phyloP scores from a whole-genome alignment of 2,113 vertebrate genomes.

The Morone chrysops region DNA sequence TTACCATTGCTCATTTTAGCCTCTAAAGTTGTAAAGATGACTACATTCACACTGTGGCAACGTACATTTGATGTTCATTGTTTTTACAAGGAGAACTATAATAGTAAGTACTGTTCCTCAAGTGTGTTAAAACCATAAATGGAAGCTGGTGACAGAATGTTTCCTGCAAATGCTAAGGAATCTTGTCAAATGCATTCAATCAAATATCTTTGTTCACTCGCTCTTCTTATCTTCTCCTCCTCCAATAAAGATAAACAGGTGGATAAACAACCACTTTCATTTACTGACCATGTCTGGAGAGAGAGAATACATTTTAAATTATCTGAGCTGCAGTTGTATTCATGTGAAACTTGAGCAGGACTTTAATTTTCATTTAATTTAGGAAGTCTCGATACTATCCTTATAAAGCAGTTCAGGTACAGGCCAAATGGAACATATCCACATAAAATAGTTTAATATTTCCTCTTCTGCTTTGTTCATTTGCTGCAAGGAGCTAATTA shows the following conservation, averaged over 20 bases:
- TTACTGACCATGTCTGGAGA: too few species aligned
- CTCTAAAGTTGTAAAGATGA: background rate
- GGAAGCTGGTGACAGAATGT: background rate
- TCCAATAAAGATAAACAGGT: too few species aligned
- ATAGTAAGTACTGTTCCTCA: background rate
- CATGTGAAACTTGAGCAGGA: background rate
- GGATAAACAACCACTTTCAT: background rate
- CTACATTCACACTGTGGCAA: slow-evolving; percentile 5
- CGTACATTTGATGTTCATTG: background rate
- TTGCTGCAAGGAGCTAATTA: background rate
- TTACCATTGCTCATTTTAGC: slow-evolving; percentile 13
- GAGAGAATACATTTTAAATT: too few species aligned
- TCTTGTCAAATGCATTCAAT: background rate
- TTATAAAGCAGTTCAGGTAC: background rate
- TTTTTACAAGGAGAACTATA: slow-evolving; percentile 6
- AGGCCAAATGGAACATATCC: background rate
- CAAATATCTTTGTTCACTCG: background rate
- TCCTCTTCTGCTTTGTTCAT: background rate
- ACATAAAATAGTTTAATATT: background rate
- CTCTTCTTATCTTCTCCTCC: background rate
- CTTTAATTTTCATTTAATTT: background rate
- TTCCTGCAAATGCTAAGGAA: background rate
- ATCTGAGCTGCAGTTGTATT: too few species aligned
- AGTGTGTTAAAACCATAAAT: background rate
- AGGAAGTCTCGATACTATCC: background rate